phyloP scores from a whole-genome alignment of 2,888 invertebrate genomes.

The Hypselothyrea guttata region DNA sequence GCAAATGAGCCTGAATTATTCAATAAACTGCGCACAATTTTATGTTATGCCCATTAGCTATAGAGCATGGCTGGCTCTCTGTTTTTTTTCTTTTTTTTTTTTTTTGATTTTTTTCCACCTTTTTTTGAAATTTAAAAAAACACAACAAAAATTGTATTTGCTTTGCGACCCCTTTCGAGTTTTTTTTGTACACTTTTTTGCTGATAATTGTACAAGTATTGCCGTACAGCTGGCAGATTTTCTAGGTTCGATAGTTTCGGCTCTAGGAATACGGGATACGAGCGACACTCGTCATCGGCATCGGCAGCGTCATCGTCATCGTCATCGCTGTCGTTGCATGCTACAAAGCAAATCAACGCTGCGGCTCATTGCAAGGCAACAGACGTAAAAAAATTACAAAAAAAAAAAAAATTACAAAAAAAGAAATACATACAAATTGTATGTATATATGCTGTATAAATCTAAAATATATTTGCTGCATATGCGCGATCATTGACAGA shows the following conservation, averaged over 20 bases:
- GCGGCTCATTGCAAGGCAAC: constrained; percentile 82
- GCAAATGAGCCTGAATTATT: constrained; percentile 78
- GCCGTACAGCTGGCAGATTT: constrained; percentile 51
- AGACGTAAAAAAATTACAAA: constrained; percentile 79
- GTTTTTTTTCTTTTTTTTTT: constrained; percentile 12
- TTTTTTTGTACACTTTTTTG: constrained; percentile 17
- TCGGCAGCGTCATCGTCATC: constrained; percentile 8
- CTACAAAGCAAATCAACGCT: constrained; percentile 73
- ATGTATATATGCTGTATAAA: constrained; percentile 34
- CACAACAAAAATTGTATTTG: constrained; percentile 18
- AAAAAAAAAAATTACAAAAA: constrained; percentile 21
- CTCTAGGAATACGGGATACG: constrained; percentile 18
- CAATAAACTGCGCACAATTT: constrained; percentile 76
- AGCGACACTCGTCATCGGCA: constrained; percentile 2
- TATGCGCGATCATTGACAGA: constrained; percentile 61
- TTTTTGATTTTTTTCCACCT: constrained; percentile 5
- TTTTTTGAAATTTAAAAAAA: constrained; percentile 15
- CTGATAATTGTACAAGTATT: constrained; percentile 32
- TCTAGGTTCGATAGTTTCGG: constrained; percentile 32
- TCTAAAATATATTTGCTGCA: constrained; percentile 66
- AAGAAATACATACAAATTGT: constrained; percentile 17
- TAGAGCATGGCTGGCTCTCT: constrained; percentile 17
- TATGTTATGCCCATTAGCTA: constrained; percentile 52
- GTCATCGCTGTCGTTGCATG: constrained; percentile 46
- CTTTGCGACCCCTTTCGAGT: constrained; percentile 24